Conservation (phyloP, 2,797 vertebrate species). For the Acropternis orthonyx region DNA sequence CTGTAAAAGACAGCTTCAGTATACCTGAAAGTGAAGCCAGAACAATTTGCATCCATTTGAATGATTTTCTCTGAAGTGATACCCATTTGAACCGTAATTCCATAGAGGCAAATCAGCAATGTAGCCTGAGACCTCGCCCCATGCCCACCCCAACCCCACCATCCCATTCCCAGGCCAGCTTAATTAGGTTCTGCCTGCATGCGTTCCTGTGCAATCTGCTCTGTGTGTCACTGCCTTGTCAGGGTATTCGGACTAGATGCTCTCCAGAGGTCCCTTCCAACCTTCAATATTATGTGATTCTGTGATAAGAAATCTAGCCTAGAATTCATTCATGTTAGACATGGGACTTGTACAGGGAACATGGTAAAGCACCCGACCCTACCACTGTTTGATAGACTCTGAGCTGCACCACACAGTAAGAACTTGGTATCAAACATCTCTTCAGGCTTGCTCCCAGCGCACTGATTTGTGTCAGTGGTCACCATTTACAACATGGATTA, state of each 20-base stretch:
- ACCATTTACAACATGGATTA: background rate
- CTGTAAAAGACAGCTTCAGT: background rate
- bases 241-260: background rate
- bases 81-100: background rate
- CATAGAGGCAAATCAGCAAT: background rate
- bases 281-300: background rate
- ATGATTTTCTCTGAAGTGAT: background rate
- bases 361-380: background rate
- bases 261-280: background rate
- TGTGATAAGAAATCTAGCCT: background rate
- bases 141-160: background rate
- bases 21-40: background rate
- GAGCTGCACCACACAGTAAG: background rate
- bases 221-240: background rate
- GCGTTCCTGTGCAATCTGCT: background rate
- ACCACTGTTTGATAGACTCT: background rate
- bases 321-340: accelerated
- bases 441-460: background rate
- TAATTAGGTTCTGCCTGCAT: background rate
- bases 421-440: background rate
- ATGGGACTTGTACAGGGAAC: background rate
- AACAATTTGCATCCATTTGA: background rate
- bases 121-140: background rate
- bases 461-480: background rate
- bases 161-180: background rate